Base-by-base conservation (phyloP, 1,140 invertebrate genomes). In the Megalonaias nervosa region DNA sequence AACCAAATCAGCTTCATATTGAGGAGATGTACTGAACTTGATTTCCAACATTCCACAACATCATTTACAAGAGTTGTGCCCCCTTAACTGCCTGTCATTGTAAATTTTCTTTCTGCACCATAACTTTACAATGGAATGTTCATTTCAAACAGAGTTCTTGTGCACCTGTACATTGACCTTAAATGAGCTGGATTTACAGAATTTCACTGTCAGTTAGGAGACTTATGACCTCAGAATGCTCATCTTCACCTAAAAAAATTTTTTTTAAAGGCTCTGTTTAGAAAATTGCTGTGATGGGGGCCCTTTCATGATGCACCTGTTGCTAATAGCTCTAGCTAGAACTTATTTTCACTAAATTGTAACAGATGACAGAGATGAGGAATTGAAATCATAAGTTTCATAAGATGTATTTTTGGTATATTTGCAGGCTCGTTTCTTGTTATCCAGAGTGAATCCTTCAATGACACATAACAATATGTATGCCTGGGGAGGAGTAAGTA, bases 381-480 rank as follows among this genome's bases (percentile, higher is more conserved):
- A n/a, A 48, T 72, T 16, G 5, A 21, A 48, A 56, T 38, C 68
- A 68, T 74, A 15, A 72, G 31, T 19, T 19, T 12, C 2, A 21
- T 65, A 60, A 56, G 31, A 62, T 23, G 67, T 71, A 79, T 71
- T 82, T 66, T 82, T 74, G 75, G 38, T 48, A 48, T 66, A 77
- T 85, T 91, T 82, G 93, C 80, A 99, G 94, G 98, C 98, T 66
- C 94, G 99, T 84, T 99, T 99, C 92, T 93, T 99, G 72, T 91
- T 99, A 23, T 99, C 97, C 9, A 99, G 99, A 94, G 99, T 99
- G 16, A 99, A 99, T 92, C 99, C 99, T 38, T 99, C 98, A 82
- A 96, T 98, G 89, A 99, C 99, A n/a, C 98, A 99, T 91, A 99
- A 99, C 92, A 99, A 99, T 89, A 97, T 97, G 95, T 98, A 97